Base-by-base conservation (phyloP, 2,113 vertebrate genomes). In the Ammodytes marinus region DNA sequence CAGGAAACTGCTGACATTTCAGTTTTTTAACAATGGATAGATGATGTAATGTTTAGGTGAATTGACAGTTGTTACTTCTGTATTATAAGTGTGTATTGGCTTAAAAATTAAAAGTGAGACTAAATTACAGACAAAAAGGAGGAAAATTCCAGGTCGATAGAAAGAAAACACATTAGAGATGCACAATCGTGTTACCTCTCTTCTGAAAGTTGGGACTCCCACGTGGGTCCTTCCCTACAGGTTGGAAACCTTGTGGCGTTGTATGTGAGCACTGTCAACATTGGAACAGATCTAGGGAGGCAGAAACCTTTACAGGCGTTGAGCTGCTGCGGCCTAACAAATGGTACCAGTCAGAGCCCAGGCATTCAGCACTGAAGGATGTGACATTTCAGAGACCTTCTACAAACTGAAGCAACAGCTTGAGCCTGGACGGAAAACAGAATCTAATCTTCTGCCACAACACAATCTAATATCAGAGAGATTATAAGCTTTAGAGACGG, bases 371-470 rank as follows among this genome's bases (percentile, higher is more conserved):
- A 67, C 78, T 73, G 68, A 86, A 82, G 57, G 83, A 79, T 42
- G 11, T 89, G 87, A 91, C 88, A 91, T 92, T 91, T 91, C 68
- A 59, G 70, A 86, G 86, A 91, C 85, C 78, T 84, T 86, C 74
- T 66, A 65, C 71, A 69, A 79, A 83, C 19, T 19, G 35, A 74
- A 79, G 63, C 68, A 82, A 71, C 69, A 82, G 84, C 77, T 84
- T 77, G 42, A 80, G 66, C 15, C 43, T 50, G 61, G 65, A 81
- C 17, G 42, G 58, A 7, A 61, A 85, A 65, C 35, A 58, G 17
- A 73, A 19, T 64, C 27, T 42, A 11, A 52, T 68, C 61, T 53
- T 19, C 39, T 39, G 15, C 67, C 27, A 19, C 65, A 11, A 54
- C 15, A 63, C 52, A 10, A 9, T 6, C 2, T 13, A 1, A 64